These are phyloP conservation scores for Dysidea cf. avara DNA, from an alignment of 37 sponge, comb jelly and placozoan species.

Conservation along the genomic window DNA sequence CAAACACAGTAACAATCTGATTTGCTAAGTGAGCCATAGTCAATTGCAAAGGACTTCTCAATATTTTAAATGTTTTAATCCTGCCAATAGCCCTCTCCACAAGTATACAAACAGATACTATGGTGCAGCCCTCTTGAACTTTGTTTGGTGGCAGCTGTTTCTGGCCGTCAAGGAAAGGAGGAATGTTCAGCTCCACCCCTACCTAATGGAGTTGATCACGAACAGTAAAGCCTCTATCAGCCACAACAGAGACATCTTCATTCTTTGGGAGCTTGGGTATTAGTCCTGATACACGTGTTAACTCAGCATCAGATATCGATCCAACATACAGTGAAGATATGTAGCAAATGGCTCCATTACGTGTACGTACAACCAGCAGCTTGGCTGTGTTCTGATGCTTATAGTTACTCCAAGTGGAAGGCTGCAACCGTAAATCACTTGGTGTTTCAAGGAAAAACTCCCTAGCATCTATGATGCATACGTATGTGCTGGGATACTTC, in stretches of 20 bases:
- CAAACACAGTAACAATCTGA: no score
- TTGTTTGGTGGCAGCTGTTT: slow-evolving; percentile 19
- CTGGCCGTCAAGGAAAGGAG: slow-evolving; percentile 23
- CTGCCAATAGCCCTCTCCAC: slow-evolving; percentile 30
- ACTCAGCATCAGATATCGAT: slow-evolving; percentile 41
- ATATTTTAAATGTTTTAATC: slow-evolving; percentile 21
- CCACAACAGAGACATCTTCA: slow-evolving; percentile 31
- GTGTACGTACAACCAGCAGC: slow-evolving; percentile 42
- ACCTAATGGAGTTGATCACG: slow-evolving; percentile 20
- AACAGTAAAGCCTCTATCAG: slow-evolving; percentile 43
- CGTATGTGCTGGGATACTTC: slow-evolving; percentile 41
- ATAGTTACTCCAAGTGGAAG: slow-evolving; percentile 50
- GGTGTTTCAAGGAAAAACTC: slow-evolving; percentile 42
- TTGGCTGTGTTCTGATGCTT: slow-evolving; percentile 60
- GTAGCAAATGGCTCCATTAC: slow-evolving; percentile 39
- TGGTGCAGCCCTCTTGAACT: slow-evolving; percentile 17
- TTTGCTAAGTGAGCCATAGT: no score
- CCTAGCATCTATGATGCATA: slow-evolving; percentile 66
- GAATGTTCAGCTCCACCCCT: slow-evolving; percentile 29
- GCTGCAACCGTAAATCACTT: slow-evolving; percentile 45
- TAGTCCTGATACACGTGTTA: slow-evolving; percentile 27
- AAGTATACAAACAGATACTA: slow-evolving; percentile 45
- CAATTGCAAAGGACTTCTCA: slow-evolving; percentile 30
- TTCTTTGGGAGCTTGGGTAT: not conserved
- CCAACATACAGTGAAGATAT: slow-evolving; percentile 33